Conservation (phyloP, 2,888 invertebrate species). For the Parasteatoda lunata region DNA sequence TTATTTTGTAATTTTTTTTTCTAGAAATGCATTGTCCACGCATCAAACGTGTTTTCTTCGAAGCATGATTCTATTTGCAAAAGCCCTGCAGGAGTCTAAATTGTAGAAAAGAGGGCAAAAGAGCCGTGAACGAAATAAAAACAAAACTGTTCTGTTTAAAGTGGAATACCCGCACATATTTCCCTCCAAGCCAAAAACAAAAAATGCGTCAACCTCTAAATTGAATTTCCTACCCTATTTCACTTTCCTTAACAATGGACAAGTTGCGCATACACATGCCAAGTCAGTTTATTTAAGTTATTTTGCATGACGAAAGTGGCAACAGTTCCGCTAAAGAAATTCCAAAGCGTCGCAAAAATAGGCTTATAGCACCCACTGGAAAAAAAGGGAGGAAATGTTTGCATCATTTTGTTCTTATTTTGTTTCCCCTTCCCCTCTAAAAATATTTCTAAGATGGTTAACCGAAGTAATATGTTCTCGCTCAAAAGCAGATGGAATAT, state of each 20-base stretch:
- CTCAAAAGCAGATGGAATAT: neutral
- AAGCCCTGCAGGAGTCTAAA: conserved; percentile 48
- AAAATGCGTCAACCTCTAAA: conserved; percentile 63
- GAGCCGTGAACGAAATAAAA: neutral
- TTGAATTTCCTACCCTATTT: conserved; percentile 61
- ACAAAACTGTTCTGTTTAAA: neutral
- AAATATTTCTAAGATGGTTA: conserved; percentile 31
- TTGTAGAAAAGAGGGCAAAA: conserved; percentile 26
- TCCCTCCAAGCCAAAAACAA: conserved; percentile 6
- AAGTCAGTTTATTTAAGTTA: conserved; percentile 64
- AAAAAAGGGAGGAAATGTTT: neutral
- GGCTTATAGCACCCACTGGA: neutral
- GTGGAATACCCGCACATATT: conserved; percentile 12
- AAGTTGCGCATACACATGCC: conserved; percentile 32
- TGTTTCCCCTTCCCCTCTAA: neutral
- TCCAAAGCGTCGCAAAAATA: conserved; percentile 35
- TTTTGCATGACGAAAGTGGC: conserved; percentile 56
- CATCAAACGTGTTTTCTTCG: neutral
- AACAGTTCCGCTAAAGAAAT: conserved; percentile 49
- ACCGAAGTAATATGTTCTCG: conserved; percentile 42
- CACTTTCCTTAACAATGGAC: conserved; percentile 35
- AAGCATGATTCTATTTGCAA: conserved; percentile 65
- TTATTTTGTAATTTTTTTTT: too few species aligned
- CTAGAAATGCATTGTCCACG: neutral
- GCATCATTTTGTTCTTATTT: neutral